Percentiles rank a stretch among this genome's conserved stretches.
These are phyloP conservation scores for Branchinecta sandiegonensis DNA, from an alignment of 2,888 invertebrate genomes.

Conservation along the genomic window DNA sequence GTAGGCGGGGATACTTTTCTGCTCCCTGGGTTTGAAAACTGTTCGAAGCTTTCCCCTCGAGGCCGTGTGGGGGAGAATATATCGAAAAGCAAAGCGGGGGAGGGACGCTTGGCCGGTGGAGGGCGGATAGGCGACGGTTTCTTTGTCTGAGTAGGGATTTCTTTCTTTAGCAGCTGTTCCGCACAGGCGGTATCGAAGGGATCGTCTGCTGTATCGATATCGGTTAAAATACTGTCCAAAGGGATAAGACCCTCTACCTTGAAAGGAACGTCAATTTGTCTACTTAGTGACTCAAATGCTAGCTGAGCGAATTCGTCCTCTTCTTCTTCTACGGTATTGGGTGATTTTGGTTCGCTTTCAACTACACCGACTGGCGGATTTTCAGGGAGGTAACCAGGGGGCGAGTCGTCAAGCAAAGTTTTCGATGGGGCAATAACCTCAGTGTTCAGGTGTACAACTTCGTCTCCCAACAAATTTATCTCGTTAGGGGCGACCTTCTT, in stretches of 20 bases:
- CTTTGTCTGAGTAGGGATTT: not conserved
- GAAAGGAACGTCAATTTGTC: not conserved
- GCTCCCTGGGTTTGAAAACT: slow-evolving; percentile 4
- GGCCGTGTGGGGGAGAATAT: slow-evolving; percentile 12
- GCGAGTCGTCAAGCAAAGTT: not conserved
- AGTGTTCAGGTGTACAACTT: slow-evolving; percentile 29
- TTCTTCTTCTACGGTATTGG: slow-evolving; percentile 33
- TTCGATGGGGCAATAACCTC: slow-evolving; percentile 31
- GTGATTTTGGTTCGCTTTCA: slow-evolving; percentile 24
- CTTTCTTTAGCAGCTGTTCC: slow-evolving; percentile 31
- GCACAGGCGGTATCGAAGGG: slow-evolving; percentile 53
- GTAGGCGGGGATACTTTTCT: not conserved
- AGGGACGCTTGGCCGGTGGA: not conserved
- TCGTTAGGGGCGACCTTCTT: slow-evolving; percentile 27
- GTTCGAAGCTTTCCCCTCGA: not conserved
- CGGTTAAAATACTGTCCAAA: slow-evolving; percentile 25
- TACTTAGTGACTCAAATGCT: slow-evolving; percentile 54
- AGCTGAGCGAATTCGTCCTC: slow-evolving; percentile 56
- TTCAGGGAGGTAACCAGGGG: not conserved
- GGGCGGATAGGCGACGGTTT: not conserved
- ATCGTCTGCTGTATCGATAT: slow-evolving; percentile 38
- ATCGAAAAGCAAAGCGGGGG: not conserved
- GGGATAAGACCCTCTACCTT: not conserved
- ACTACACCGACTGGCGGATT: not conserved
- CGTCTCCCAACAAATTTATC: slow-evolving; percentile 26